Evolutionary conservation across 2,888 invertebrate genomes (phyloP), one percentile per base, ranked within the genome.

Genomic region (Schrankia costaestrigalis): DNA sequence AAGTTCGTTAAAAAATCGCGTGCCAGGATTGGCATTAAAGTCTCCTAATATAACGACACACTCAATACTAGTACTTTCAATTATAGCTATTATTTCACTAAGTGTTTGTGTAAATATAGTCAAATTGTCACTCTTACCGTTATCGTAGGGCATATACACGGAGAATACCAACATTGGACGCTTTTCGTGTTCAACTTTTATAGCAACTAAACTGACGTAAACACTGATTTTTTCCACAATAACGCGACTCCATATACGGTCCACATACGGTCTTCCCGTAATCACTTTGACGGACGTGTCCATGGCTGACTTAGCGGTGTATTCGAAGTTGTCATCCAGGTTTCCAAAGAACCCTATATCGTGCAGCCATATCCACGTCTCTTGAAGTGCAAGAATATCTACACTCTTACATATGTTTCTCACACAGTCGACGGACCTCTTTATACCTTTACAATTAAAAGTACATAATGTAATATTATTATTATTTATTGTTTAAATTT

Each of bases 281-380:
- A 33, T 21, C 27, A 30, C 15, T 19, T 21, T 14, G 7, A 7
- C 22, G 31, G 48, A 37, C 1, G 35, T 36, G 21, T 58, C 55
- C 1, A 56, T 46, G 2, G 50, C 38, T 1, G 52, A 49, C 18
- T 45, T 56, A 3, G 46, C 50, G 2, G 28, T 41, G 24, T 29
- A 52, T 3, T 32, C 40, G 21, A 52, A 54, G 0, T 48, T 34
- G 14, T 29, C 11, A 13, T 37, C 28, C 7, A 54, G 24, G n/a
- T 14, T 40, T 0, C 36, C 44, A 7, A 58, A 26, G 9, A 38
- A 31, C 4, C 35, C 24, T 19, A 58, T 24, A 22, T 54, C 54
- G 7, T 49, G 46, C 1, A 26, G 30, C 9, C 32, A 19, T 2
- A 53, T 23, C 48, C 53, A 48, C 4, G 28, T 28, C 6, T 29